Evolutionary conservation across 1,140 invertebrate genomes (phyloP), one percentile per base, ranked within the genome.

Genomic region (Ectropis grisescens): DNA sequence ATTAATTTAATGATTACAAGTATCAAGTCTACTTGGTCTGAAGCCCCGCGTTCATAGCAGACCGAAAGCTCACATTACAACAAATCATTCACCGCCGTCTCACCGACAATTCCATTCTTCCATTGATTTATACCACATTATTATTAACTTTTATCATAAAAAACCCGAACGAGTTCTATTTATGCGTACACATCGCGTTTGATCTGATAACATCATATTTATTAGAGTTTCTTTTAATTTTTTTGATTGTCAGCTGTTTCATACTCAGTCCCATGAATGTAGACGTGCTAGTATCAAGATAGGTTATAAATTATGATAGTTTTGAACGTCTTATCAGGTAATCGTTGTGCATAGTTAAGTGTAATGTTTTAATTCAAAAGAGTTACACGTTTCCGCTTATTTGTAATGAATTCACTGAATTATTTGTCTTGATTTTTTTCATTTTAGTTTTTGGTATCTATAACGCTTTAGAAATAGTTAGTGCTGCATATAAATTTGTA

Each of bases 111-210:
- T 67, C 72, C 67, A 74, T 74, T 74, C 68, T 66, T 62, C 66
- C 72, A 79, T 76, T 79, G 71, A 79, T 76, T 79, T 79, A 79
- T 79, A 72, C 58, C 58, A 49, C 59, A 74, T 76, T 76, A 76
- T 75, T 78, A 76, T 67, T 79, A 74, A 71, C 70, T 70, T n/a
- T n/a, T n/a, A n/a, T n/a, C n/a, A n/a, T 54, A 55, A 59, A 58
- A 62, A 55, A 51, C 32, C 47, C 44, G 42, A 48, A 48, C 45
- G 50, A 54, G 61, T 74, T 72, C 69, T 79, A 72, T 75, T 67
- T 62, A 74, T 69, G 68, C 60, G 58, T 72, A 64, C 45, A 42
- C 49, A 34, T 14, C 57, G 58, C 67, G 61, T 65, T 61, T 62
- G 59, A 78, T 78, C 72, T 67, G 68, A 75, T 75, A 72, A 66